Percentiles rank a stretch among this genome's conserved stretches.
phyloP scores from a whole-genome alignment of 1,140 invertebrate genomes.

The Mycetomoellerius zeteki region DNA sequence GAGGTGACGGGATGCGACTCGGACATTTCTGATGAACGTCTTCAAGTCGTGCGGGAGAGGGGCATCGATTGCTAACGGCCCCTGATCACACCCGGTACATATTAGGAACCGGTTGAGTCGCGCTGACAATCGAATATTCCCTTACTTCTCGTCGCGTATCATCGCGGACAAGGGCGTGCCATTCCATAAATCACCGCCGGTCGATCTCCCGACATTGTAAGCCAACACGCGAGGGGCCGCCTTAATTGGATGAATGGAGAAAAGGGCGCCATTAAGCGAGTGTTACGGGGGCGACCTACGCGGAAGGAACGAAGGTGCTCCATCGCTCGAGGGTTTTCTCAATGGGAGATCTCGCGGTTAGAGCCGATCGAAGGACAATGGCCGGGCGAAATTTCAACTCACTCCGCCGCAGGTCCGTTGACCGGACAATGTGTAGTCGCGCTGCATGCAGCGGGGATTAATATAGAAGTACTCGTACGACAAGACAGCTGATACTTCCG shows the following conservation, averaged over 20 bases:
- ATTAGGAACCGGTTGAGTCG: constrained; percentile 36
- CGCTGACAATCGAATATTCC: constrained; percentile 49
- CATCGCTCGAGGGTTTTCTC: constrained; percentile 59
- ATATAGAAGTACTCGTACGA: constrained; percentile 66
- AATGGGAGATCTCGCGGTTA: constrained; percentile 58
- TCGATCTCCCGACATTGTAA: constrained; percentile 52
- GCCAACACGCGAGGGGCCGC: constrained; percentile 37
- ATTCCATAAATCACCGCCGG: constrained; percentile 57
- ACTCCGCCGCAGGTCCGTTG: constrained; percentile 54
- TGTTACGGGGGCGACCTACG: constrained; percentile 46
- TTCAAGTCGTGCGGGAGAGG: neutral
- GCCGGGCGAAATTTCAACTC: constrained; percentile 63
- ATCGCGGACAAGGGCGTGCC: constrained; percentile 52
- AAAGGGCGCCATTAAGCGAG: constrained; percentile 56
- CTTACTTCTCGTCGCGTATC: constrained; percentile 42
- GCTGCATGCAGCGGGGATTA: constrained; percentile 56
- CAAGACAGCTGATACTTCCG: constrained; percentile 71
- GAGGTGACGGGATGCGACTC: constrained; percentile 44
- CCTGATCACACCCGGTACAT: constrained; percentile 34
- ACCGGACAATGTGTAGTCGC: constrained; percentile 57
- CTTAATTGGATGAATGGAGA: constrained; percentile 65
- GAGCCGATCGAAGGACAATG: constrained; percentile 62
- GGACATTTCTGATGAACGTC: constrained; percentile 45
- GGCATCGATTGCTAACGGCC: constrained; percentile 1
- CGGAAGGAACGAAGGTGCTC: constrained; percentile 27